Base-by-base conservation (phyloP, 1,140 invertebrate genomes). In the Drosophila quadrilineata region DNA sequence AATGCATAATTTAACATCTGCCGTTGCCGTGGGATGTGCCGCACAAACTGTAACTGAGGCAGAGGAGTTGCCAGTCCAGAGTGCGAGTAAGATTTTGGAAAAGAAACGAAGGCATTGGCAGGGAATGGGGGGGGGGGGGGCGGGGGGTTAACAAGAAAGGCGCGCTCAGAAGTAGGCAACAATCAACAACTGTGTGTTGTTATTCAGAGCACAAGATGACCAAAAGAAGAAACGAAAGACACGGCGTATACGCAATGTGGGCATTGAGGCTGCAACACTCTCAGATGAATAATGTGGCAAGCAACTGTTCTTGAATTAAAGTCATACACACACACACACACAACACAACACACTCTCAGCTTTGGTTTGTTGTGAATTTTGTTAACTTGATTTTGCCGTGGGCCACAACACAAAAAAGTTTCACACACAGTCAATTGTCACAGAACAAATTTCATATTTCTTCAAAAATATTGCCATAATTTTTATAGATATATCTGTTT, bases 1-100 rank as follows among this genome's bases (percentile, higher is more conserved):
- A 85, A 85, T 85, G 79, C 79, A 85, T 85, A 85, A 85, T 85
- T 85, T 85, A 85, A 85, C 79, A 85, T 71, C 71, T 71, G 66
- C 71, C 58, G 49, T 45, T 48, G 52, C 43, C 36, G 28, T 6
- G 16, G 35, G 19, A 41, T 12, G 35, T 31, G 59, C 28, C n/a
- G 31, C 17, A 22, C 31, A 24, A 40, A 29, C 24, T 8, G 9
- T 8, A 12, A 43, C 26, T 9, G 5, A 10, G 22, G 26, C 38
- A 41, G 12, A 14, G 6, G n/a, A n/a, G n/a, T n/a, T n/a, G n/a
- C n/a, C n/a, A n/a, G n/a, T n/a, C n/a, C n/a, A n/a, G n/a, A n/a
- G n/a, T n/a, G n/a, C n/a, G n/a, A n/a, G n/a, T n/a, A n/a, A n/a
- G n/a, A n/a, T n/a, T n/a, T n/a, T n/a, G n/a, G 10, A 6, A 21